A percentile compares a stretch with the other conserved stretches of the same genome.
Conservation (phyloP, 2,888 invertebrate genomes). For the Hypsopygia costalis region DNA sequence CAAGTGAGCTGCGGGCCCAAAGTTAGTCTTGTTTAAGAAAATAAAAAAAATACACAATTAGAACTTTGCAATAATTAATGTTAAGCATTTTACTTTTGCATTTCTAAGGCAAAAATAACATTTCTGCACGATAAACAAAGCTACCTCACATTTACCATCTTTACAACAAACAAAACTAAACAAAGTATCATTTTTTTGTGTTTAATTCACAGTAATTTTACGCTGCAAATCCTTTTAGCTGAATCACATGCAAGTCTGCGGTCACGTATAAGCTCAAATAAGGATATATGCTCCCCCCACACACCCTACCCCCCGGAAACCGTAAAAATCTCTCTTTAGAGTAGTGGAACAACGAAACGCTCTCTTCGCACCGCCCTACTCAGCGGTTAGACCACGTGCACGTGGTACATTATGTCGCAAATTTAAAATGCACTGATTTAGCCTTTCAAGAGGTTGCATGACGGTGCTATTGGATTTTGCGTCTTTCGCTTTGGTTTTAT, state of each 20-base stretch:
- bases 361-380: slow-evolving; percentile 48
- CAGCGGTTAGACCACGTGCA: slow-evolving; percentile 36
- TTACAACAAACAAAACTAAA: too few species aligned
- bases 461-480: slow-evolving; percentile 11
- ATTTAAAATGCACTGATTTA: slow-evolving; percentile 45
- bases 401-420: slow-evolving; percentile 30
- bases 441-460: slow-evolving; percentile 14
- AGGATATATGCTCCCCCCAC: slow-evolving; percentile 45
- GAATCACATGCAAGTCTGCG: slow-evolving; percentile 50
- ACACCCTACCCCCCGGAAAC: slow-evolving; percentile 30
- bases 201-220: slow-evolving; percentile 30
- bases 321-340: slow-evolving; percentile 72
- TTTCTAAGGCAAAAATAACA: too few species aligned
- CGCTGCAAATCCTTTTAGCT: slow-evolving; percentile 41
- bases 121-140: too few species aligned
- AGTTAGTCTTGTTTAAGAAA: too few species aligned
- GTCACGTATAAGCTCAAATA: slow-evolving; percentile 65
- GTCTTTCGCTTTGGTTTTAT: neutral
- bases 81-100: too few species aligned
- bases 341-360: slow-evolving; percentile 65
- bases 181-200: neutral
- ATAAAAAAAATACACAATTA: too few species aligned
- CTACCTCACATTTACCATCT: too few species aligned
- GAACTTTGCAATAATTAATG: too few species aligned
- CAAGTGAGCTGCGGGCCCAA: too few species aligned